phyloP scores from a whole-genome alignment of 2,113 vertebrate genomes.

The Hippolais icterina region DNA sequence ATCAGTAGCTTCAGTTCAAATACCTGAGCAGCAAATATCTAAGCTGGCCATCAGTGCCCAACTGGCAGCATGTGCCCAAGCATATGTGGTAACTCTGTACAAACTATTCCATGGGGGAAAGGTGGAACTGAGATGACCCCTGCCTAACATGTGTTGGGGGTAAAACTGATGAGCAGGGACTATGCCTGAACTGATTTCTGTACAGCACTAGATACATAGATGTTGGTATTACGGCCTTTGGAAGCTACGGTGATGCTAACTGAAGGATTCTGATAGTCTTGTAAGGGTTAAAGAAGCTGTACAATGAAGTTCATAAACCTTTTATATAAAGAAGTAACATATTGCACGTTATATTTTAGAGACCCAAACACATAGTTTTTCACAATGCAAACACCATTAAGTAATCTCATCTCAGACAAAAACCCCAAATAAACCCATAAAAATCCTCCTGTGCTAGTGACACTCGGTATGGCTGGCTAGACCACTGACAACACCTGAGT shows the following conservation, averaged over 20 bases:
- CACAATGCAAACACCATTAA: background rate
- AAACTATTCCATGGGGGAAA: background rate
- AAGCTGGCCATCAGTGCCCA: background rate
- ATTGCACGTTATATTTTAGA: background rate
- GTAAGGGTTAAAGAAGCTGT: background rate
- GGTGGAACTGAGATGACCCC: background rate
- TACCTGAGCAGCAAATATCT: background rate
- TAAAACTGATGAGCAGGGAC: background rate
- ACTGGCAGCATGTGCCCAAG: background rate
- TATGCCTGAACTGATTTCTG: background rate
- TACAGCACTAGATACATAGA: background rate
- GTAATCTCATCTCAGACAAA: background rate
- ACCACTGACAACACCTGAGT: accelerated
- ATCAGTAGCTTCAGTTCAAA: background rate
- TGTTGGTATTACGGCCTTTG: background rate
- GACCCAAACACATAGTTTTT: background rate
- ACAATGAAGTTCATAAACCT: background rate
- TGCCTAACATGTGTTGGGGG: background rate
- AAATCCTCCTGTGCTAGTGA: background rate
- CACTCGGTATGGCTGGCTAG: background rate
- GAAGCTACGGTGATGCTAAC: background rate
- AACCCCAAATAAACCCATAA: background rate
- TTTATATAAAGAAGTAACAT: background rate
- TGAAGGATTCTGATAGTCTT: background rate
- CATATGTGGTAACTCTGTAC: background rate